Percentiles rank a stretch among this genome's conserved stretches.
Conservation (phyloP, 2,888 invertebrate genomes). For the Eilema sororculum region DNA sequence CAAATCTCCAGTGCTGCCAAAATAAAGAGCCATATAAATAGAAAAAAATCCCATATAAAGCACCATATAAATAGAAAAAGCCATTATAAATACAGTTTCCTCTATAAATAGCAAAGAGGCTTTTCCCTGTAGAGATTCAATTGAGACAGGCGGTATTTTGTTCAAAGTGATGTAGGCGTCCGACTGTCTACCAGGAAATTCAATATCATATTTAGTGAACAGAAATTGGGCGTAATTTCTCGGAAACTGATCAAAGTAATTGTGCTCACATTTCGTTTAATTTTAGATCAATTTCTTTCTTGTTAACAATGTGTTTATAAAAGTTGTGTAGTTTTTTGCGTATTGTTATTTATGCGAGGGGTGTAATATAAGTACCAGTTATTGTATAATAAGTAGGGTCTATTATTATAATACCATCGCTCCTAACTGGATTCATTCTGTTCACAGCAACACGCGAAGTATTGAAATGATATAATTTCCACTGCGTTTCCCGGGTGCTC, state of each 20-base stretch:
- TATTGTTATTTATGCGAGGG: slow-evolving; percentile 15
- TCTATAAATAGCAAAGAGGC: background rate
- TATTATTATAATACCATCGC: background rate
- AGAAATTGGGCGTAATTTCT: background rate
- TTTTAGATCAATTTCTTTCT: background rate
- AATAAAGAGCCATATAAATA: too few species aligned
- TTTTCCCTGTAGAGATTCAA: background rate
- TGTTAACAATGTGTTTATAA: background rate
- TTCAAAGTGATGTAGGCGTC: background rate
- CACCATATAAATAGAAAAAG: too few species aligned
- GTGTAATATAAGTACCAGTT: slow-evolving; percentile 13
- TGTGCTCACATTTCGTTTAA: slow-evolving; percentile 4
- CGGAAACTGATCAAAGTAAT: background rate
- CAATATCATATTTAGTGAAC: background rate
- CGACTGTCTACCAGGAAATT: slow-evolving; percentile 1
- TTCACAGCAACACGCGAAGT: background rate
- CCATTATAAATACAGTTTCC: background rate
- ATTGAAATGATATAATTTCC: background rate
- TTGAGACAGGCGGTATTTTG: background rate
- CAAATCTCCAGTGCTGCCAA: background rate
- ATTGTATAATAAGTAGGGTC: background rate
- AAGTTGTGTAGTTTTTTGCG: slow-evolving; percentile 12
- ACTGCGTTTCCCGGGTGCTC: slow-evolving; percentile 11
- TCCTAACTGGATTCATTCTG: background rate
- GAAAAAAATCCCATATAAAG: too few species aligned